Conservation (phyloP, 2,888 invertebrate species). For the Acleris sparsana region DNA sequence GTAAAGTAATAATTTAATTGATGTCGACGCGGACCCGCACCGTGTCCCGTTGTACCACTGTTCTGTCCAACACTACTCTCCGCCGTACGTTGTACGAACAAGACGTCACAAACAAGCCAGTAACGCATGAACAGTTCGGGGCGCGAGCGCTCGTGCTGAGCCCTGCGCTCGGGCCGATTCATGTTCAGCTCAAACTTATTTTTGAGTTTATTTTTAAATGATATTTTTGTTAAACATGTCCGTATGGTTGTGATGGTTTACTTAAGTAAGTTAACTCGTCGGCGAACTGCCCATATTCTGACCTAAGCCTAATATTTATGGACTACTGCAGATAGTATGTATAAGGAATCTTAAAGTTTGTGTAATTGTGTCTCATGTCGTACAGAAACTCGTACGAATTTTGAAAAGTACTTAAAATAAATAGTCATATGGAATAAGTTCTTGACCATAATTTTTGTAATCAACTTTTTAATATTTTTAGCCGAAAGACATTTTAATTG, state of each 20-base stretch:
- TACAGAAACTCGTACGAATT: slow-evolving; percentile 41
- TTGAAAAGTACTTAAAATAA: slow-evolving; percentile 68
- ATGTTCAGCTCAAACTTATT: slow-evolving; percentile 71
- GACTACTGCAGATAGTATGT: slow-evolving; percentile 32
- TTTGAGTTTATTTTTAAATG: slow-evolving; percentile 66
- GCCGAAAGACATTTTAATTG: slow-evolving; percentile 45
- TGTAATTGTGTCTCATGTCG: slow-evolving; percentile 51
- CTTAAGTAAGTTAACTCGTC: slow-evolving; percentile 81
- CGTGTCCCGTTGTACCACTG: slow-evolving; percentile 66
- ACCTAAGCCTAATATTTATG: slow-evolving; percentile 57
- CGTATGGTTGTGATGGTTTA: slow-evolving; percentile 83
- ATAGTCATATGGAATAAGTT: slow-evolving; percentile 35
- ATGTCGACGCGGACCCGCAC: slow-evolving; percentile 49
- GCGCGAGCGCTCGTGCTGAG: slow-evolving; percentile 68
- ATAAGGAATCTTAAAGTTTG: slow-evolving; percentile 37
- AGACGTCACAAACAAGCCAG: slow-evolving; percentile 80
- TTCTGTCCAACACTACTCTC: slow-evolving; percentile 78
- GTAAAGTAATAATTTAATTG: slow-evolving; percentile 79
- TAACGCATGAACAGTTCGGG: slow-evolving; percentile 67
- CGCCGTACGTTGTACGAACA: slow-evolving; percentile 70
- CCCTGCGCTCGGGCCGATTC: slow-evolving; percentile 65
- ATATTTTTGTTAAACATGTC: slow-evolving; percentile 77
- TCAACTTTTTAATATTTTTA: slow-evolving; percentile 45
- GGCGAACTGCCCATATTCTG: slow-evolving; percentile 67
- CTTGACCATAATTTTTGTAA: slow-evolving; percentile 33